Evolutionary conservation across 2,888 invertebrate genomes (phyloP).

Genomic region (Sesamia inferens): DNA sequence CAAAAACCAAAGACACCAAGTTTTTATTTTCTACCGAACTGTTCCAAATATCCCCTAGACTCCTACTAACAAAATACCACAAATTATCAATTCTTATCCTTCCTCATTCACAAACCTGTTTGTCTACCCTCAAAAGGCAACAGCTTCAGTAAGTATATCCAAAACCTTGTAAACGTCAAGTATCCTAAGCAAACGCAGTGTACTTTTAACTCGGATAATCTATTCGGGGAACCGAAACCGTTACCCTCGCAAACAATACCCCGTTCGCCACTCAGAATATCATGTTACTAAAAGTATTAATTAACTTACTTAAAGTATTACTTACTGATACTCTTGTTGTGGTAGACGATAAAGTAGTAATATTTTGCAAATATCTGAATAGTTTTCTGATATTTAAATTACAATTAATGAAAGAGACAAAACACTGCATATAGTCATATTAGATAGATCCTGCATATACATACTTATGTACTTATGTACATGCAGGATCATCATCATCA

Average conservation of each 20-base stretch:
- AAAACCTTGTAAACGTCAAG: slow-evolving; percentile 55
- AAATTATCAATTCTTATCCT: slow-evolving; percentile 30
- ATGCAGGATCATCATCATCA: not conserved
- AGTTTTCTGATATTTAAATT: not conserved
- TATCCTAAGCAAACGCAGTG: slow-evolving; percentile 63
- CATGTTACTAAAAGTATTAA: slow-evolving; percentile 76
- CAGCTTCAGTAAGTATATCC: slow-evolving; percentile 59
- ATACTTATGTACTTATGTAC: no score
- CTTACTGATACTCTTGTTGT: slow-evolving; percentile 27
- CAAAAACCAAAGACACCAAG: no score
- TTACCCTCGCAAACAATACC: slow-evolving; percentile 73
- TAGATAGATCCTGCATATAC: no score
- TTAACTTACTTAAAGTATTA: slow-evolving; percentile 66
- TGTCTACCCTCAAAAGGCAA: slow-evolving; percentile 44
- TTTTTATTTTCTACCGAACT: no score
- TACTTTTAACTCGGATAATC: slow-evolving; percentile 63
- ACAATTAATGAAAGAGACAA: not conserved
- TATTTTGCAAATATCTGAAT: slow-evolving; percentile 6
- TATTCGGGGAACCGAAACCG: slow-evolving; percentile 67
- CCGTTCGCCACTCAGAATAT: slow-evolving; percentile 67
- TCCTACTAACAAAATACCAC: slow-evolving; percentile 2
- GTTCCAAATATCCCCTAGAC: slow-evolving; percentile 2
- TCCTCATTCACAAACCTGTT: slow-evolving; percentile 34
- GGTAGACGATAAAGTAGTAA: not conserved
- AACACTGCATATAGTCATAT: not conserved